Conservation (phyloP, 2,797 vertebrate species). For the Neomorphus geoffroyi region DNA sequence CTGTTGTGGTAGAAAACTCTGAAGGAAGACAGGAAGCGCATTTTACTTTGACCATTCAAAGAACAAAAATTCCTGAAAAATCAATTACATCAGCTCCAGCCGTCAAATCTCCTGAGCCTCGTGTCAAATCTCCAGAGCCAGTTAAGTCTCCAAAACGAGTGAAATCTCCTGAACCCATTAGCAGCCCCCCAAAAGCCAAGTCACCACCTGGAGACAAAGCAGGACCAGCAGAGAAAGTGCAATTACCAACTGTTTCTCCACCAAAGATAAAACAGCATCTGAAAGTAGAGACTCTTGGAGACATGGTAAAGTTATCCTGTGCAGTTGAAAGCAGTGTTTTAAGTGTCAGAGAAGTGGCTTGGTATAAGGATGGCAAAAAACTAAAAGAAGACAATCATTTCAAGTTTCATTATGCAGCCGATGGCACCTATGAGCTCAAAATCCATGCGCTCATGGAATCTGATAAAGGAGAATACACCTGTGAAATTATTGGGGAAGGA, state of each 20-base stretch:
- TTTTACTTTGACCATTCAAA: constrained; percentile 90
- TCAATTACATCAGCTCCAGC: constrained; percentile 81
- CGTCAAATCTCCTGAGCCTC: constrained; percentile 89
- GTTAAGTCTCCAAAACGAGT: constrained; percentile 89
- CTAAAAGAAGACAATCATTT: constrained; percentile 88
- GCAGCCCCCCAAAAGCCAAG: constrained; percentile 81
- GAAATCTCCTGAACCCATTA: constrained; percentile 84
- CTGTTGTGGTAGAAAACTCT: constrained; percentile 88
- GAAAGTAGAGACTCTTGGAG: constrained; percentile 83
- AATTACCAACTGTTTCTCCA: constrained; percentile 69
- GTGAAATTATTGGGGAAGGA: constrained; percentile 91
- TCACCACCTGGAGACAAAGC: constrained; percentile 80
- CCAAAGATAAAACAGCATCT: constrained; percentile 85
- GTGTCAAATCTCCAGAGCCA: constrained; percentile 85
- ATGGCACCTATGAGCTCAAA: constrained; percentile 90
- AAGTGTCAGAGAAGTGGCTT: constrained; percentile 86
- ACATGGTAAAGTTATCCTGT: constrained; percentile 87
- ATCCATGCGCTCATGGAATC: constrained; percentile 87
- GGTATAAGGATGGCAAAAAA: constrained; percentile 91
- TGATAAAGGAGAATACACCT: constrained; percentile 93
- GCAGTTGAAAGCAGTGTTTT: constrained; percentile 86
- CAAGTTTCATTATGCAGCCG: constrained; percentile 87
- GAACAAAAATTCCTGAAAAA: constrained; percentile 82
- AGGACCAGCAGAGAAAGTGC: constrained; percentile 75
- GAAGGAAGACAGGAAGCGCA: constrained; percentile 90